These are phyloP conservation scores for Corythoichthys intestinalis DNA, from an alignment of 2,113 vertebrate genomes.

Conservation along the genomic window DNA sequence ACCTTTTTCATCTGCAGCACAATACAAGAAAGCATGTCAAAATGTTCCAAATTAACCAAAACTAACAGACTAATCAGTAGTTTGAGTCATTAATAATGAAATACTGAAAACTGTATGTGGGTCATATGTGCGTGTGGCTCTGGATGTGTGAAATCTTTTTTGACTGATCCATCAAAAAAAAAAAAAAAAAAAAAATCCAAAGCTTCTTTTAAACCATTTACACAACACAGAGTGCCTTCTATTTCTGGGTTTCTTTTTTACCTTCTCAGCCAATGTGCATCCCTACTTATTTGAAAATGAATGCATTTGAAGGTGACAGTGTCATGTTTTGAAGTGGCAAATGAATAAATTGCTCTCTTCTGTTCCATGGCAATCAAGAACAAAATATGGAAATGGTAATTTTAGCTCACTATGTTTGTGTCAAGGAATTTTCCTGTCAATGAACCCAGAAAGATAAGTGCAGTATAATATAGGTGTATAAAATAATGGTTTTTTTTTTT, in stretches of 20 bases:
- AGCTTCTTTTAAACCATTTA: constrained; percentile 49
- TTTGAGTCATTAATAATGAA: constrained; percentile 26
- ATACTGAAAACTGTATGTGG: constrained; percentile 25
- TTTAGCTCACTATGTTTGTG: too few species aligned
- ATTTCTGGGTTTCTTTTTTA: constrained; percentile 9
- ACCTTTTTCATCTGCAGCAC: constrained; percentile 85
- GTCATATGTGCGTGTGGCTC: constrained; percentile 18
- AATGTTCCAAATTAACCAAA: neutral
- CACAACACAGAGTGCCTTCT: constrained; percentile 42
- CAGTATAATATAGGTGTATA: too few species aligned
- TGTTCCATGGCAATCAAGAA: constrained; percentile 49
- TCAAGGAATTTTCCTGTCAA: too few species aligned
- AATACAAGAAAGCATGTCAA: constrained; percentile 14
- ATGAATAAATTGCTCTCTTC: constrained; percentile 37
- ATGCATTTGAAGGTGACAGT: neutral
- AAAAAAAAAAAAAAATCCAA: neutral
- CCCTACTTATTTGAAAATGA: neutral
- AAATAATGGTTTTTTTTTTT: too few species aligned
- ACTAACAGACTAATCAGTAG: constrained; percentile 20
- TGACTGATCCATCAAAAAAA: constrained; percentile 54
- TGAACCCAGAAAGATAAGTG: too few species aligned
- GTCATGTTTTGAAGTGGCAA: neutral
- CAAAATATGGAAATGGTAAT: too few species aligned
- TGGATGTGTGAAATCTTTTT: constrained; percentile 31
- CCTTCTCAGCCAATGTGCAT: constrained; percentile 8